These are phyloP conservation scores for Telmatochromis sp. DNA, from an alignment of 2,113 vertebrate species.

Conservation along the genomic window DNA sequence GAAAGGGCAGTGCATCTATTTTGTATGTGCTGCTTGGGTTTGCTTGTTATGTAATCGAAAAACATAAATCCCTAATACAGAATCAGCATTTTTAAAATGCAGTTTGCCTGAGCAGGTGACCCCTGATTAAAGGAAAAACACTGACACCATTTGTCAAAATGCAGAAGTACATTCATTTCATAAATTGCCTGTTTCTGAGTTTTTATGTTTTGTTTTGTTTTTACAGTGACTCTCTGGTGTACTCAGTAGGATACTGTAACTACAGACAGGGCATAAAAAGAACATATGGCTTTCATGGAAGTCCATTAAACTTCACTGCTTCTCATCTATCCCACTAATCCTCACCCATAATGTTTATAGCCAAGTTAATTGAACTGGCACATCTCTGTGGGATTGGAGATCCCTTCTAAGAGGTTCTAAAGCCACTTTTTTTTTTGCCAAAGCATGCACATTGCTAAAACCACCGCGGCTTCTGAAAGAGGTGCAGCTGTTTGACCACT, in stretches of 20 bases:
- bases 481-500: constrained; percentile 38
- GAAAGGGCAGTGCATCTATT: background rate
- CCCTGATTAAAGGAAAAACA: constrained; percentile 29
- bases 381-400: constrained; percentile 16
- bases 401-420: constrained; percentile 8
- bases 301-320: constrained; percentile 5
- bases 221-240: background rate
- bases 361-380: constrained; percentile 45
- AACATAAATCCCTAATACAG: background rate
- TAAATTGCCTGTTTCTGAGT: background rate
- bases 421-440: constrained; percentile 5
- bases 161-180: constrained; percentile 35
- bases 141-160: constrained; percentile 53
- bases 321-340: constrained; percentile 34
- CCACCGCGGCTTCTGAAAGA: constrained; percentile 1
- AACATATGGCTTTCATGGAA: constrained; percentile 29
- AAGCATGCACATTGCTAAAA: constrained; percentile 10
- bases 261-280: constrained; percentile 2
- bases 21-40: background rate
- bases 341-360: constrained; percentile 18
- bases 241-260: background rate
- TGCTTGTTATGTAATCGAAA: background rate
- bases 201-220: background rate
- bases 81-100: background rate
- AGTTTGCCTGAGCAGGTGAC: background rate